Conservation (phyloP, 2,888 invertebrate species). For the Ormyrus labotus region DNA sequence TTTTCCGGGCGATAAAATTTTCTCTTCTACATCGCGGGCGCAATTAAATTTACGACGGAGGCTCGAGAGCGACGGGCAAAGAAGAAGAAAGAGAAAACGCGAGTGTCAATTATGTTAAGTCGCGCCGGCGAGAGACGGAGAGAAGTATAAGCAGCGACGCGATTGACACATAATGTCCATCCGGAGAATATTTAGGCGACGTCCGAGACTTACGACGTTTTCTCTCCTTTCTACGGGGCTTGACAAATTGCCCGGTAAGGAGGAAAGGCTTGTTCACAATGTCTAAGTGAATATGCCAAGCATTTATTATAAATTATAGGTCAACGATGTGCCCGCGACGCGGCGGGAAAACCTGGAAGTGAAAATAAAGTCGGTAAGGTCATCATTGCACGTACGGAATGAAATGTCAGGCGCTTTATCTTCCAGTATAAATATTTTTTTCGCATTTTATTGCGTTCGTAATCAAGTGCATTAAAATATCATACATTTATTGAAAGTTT, state of each 20-base stretch:
- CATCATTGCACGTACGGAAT: no score
- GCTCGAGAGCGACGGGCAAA: no score
- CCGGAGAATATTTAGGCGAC: slow-evolving; percentile 27
- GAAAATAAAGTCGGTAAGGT: neutral
- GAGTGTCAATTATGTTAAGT: neutral
- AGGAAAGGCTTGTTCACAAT: slow-evolving; percentile 5
- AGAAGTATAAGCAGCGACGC: neutral
- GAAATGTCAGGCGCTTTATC: no score
- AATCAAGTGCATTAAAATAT: no score
- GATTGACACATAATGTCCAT: slow-evolving; percentile 44
- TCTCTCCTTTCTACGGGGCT: slow-evolving; percentile 39
- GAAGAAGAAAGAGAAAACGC: no score
- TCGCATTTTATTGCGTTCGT: no score
- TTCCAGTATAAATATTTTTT: no score
- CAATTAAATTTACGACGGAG: no score
- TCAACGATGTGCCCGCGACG: neutral
- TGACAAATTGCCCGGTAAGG: slow-evolving; percentile 31
- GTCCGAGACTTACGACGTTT: slow-evolving; percentile 24
- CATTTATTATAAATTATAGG: slow-evolving; percentile 2
- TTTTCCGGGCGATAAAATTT: slow-evolving; percentile 13
- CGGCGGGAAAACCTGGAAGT: neutral
- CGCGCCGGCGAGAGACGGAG: slow-evolving; percentile 16
- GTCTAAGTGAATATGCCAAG: slow-evolving; percentile 10
- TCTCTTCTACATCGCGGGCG: neutral
- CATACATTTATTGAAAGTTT: no score